Conservation (phyloP, 2,797 vertebrate species). For the Yasuhikotakia modesta region DNA sequence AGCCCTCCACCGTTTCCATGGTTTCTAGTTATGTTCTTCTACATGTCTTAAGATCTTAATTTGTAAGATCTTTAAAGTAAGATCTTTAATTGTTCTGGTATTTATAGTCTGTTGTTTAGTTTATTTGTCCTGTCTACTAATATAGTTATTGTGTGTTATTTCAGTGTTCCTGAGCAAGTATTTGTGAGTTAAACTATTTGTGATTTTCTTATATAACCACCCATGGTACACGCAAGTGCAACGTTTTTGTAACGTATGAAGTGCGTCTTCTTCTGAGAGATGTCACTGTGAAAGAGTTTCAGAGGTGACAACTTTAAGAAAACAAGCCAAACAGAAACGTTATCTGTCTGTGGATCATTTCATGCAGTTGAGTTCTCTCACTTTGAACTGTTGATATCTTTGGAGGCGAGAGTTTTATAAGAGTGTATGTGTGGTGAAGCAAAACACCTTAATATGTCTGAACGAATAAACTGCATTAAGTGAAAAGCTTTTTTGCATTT, state of each 20-base stretch:
- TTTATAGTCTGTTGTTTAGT: no score
- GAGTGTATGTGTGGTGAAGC: not conserved
- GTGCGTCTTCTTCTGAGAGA: not conserved
- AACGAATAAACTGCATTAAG: not conserved
- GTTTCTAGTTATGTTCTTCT: no score
- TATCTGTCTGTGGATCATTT: not conserved
- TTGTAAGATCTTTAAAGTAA: no score
- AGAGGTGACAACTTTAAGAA: not conserved
- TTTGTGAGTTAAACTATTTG: no score
- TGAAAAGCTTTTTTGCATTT: not conserved
- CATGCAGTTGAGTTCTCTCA: not conserved
- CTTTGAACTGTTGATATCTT: not conserved
- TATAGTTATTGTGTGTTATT: no score
- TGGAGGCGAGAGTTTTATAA: not conserved
- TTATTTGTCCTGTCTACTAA: no score
- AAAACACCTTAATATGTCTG: not conserved
- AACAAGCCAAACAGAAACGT: not conserved
- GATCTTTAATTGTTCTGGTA: no score
- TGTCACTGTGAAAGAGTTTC: not conserved
- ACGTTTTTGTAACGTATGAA: not conserved
- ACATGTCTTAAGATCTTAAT: no score
- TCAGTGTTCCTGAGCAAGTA: no score
- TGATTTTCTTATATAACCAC: no score
- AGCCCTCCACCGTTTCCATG: no score
- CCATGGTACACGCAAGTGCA: no score